Evolutionary conservation across 2,888 invertebrate species (phyloP).

Genomic region (Athrips mouffetella): DNA sequence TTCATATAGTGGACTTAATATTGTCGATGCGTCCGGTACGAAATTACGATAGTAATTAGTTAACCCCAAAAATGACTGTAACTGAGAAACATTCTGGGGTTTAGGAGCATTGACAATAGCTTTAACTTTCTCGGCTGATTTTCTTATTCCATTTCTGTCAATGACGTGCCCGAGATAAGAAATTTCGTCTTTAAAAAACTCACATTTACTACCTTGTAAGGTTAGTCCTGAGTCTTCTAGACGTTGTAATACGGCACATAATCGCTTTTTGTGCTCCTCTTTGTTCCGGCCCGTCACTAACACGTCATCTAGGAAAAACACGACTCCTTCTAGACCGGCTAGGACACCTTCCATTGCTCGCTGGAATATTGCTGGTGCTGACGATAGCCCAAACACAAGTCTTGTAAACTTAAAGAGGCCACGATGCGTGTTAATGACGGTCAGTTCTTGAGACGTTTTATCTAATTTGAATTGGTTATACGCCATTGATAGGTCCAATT

Average conservation of each 20-base stretch:
- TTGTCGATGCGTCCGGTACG: not conserved
- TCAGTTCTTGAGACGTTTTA: not conserved
- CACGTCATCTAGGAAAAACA: not conserved
- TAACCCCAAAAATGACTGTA: conserved; percentile 7
- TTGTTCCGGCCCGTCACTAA: not conserved
- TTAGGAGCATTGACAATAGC: not conserved
- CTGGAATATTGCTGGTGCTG: conserved; percentile 24
- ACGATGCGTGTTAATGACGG: not conserved
- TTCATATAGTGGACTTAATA: not conserved
- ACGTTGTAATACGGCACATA: not conserved
- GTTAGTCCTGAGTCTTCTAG: conserved; percentile 1
- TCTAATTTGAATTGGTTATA: conserved; percentile 8
- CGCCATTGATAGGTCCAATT: conserved; percentile 9
- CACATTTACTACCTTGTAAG: conserved; percentile 5
- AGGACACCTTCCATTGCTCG: conserved; percentile 21
- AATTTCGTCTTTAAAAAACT: no score
- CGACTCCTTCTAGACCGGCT: conserved; percentile 17
- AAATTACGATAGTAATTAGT: conserved; percentile 10
- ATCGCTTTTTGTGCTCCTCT: not conserved
- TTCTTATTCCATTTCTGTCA: conserved; percentile 1
- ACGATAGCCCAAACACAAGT: conserved; percentile 21
- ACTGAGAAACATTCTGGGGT: conserved; percentile 1
- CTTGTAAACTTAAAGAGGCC: conserved; percentile 17
- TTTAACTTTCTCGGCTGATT: not conserved
- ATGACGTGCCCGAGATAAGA: conserved; percentile 4